A percentile compares a stretch with the other conserved stretches of the same genome.
phyloP scores from a whole-genome alignment of 1,140 invertebrate species.

The Eumaeus atala region DNA sequence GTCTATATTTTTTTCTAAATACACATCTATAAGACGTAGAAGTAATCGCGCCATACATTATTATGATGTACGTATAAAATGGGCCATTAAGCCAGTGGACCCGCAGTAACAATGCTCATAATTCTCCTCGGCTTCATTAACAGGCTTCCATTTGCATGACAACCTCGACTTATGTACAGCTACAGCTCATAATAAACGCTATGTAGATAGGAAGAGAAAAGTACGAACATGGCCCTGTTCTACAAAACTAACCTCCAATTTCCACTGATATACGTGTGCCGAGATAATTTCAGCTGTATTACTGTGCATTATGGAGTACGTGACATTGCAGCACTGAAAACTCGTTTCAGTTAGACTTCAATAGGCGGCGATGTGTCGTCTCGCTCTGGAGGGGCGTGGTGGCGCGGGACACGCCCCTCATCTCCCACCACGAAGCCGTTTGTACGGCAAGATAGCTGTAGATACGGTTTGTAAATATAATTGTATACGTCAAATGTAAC shows the following conservation, averaged over 20 bases:
- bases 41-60: conserved; percentile 65
- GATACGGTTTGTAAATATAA: conserved; percentile 22
- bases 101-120: conserved; percentile 69
- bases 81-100: conserved; percentile 61
- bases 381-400: conserved; percentile 58
- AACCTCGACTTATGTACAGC: conserved; percentile 58
- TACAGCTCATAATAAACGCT: conserved; percentile 53
- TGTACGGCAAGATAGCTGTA: conserved; percentile 35
- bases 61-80: conserved; percentile 66
- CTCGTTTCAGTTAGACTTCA: conserved; percentile 24
- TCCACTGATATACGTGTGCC: neutral
- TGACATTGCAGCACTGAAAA: conserved; percentile 17
- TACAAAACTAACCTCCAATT: conserved; percentile 15
- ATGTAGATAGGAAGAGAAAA: conserved; percentile 43
- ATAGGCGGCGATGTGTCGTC: conserved; percentile 55
- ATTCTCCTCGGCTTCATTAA: conserved; percentile 71
- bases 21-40: conserved; percentile 44
- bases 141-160: conserved; percentile 72
- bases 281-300: conserved; percentile 37
- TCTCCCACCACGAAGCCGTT: conserved; percentile 41
- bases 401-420: conserved; percentile 39
- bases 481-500: conserved; percentile 5
- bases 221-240: conserved; percentile 37
- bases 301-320: conserved; percentile 10
- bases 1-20: conserved; percentile 18